A percentile compares a stretch with the other conserved stretches of the same genome.
These are phyloP conservation scores for Resseliella maxima DNA, from an alignment of 2,888 invertebrate genomes.

Conservation along the genomic window DNA sequence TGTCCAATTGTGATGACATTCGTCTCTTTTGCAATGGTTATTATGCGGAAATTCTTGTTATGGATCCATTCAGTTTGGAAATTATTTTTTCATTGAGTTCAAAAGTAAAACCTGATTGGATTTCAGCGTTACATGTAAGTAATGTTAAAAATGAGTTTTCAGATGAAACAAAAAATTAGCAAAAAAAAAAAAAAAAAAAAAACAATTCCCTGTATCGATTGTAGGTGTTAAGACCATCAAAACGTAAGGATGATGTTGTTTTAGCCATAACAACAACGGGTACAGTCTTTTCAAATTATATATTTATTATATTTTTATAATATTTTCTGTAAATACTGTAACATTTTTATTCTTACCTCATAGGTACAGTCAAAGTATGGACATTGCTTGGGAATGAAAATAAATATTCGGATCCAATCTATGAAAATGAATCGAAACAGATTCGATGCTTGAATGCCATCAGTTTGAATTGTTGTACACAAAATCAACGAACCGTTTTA, in stretches of 20 bases:
- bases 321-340: too few relatives aligned
- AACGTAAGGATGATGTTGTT: conserved; percentile 94
- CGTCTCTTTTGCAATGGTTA: conserved; percentile 96
- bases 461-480: conserved; percentile 91
- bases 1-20: conserved; percentile 84
- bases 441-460: conserved; percentile 94
- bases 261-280: conserved; percentile 95
- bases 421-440: conserved; percentile 98
- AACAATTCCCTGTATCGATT: background rate
- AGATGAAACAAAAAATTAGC: too few relatives aligned
- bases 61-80: conserved; percentile 96
- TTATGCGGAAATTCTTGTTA: conserved; percentile 95
- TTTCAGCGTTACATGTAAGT: conserved; percentile 90
- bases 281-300: too few relatives aligned
- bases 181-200: conserved; percentile 31
- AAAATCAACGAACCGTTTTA: conserved; percentile 95
- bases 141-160: too few relatives aligned
- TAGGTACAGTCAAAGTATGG: conserved; percentile 98
- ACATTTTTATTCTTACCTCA: too few relatives aligned
- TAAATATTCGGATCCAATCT: conserved; percentile 87
- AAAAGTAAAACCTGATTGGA: conserved; percentile 98
- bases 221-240: conserved; percentile 76
- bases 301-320: too few relatives aligned
- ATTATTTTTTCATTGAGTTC: conserved; percentile 92
- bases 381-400: conserved; percentile 89